Percentiles rank a stretch among this genome's conserved stretches.
Evolutionary conservation across 1,140 invertebrate genomes (phyloP).

Genomic region (Ceratitis capitata): DNA sequence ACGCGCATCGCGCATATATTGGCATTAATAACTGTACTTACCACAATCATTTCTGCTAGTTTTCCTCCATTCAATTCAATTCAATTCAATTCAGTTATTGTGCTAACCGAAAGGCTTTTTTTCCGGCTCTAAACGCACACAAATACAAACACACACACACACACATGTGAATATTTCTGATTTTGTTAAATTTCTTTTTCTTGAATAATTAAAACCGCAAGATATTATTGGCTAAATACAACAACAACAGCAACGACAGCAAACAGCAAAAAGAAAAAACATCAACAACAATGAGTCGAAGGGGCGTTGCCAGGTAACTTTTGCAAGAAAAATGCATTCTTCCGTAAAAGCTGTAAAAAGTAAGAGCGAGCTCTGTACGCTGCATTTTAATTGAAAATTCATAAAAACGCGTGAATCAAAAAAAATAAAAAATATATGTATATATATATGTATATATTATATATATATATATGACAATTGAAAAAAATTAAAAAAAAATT

Average conservation of each 20-base stretch:
- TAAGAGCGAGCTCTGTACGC: slow-evolving; percentile 12
- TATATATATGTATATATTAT: too few species aligned
- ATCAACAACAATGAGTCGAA: background rate
- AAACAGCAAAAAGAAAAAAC: too few species aligned
- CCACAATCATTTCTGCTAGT: background rate
- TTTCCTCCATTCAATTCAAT: slow-evolving; percentile 7
- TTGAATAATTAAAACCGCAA: slow-evolving; percentile 3
- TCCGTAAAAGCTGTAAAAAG: slow-evolving; percentile 35
- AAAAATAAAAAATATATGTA: too few species aligned
- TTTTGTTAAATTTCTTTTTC: slow-evolving; percentile 11
- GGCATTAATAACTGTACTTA: slow-evolving; percentile 34
- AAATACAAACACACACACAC: too few species aligned
- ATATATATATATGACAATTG: too few species aligned
- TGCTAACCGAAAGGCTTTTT: background rate
- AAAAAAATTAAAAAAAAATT: slow-evolving; percentile 18
- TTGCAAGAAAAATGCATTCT: slow-evolving; percentile 35
- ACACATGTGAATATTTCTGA: background rate
- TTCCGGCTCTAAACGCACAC: too few species aligned
- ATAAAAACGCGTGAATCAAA: slow-evolving; percentile 37
- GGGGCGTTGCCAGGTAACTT: background rate
- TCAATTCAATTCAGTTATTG: background rate
- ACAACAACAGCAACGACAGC: too few species aligned
- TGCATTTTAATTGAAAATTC: slow-evolving; percentile 38
- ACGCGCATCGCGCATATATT: too few species aligned
- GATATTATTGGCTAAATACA: too few species aligned